A percentile compares a stretch with the other conserved stretches of the same genome.
Conservation (phyloP, 1,140 invertebrate species). For the Hyles euphorbiae region DNA sequence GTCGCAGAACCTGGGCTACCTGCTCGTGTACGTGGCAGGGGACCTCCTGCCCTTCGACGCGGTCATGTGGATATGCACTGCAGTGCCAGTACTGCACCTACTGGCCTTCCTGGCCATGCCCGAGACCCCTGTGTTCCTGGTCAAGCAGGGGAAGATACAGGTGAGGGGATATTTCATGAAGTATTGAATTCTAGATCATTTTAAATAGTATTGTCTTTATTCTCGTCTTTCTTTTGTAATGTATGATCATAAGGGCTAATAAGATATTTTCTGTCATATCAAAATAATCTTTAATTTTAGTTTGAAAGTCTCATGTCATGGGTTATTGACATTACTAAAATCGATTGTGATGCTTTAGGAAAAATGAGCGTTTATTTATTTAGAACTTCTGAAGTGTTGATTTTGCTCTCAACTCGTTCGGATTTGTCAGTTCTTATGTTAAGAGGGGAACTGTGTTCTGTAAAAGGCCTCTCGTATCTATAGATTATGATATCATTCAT, state of each 20-base stretch:
- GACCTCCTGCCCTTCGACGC: constrained; percentile 62
- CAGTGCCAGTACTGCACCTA: constrained; percentile 61
- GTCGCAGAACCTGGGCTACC: constrained; percentile 71
- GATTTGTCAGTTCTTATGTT: no score
- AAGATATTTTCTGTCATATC: background rate
- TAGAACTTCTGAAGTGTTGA: no score
- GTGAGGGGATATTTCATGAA: constrained; percentile 25
- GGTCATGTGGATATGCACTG: constrained; percentile 68
- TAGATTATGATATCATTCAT: no score
- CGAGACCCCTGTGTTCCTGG: constrained; percentile 73
- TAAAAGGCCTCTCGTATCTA: no score
- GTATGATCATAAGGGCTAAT: background rate
- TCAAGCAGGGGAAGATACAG: constrained; percentile 69
- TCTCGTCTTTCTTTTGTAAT: background rate
- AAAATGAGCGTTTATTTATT: no score
- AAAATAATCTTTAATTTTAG: no score
- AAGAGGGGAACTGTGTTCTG: no score
- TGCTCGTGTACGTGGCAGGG: constrained; percentile 71
- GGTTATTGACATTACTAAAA: no score
- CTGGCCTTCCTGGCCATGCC: constrained; percentile 71
- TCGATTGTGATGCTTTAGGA: no score
- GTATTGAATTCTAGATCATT: background rate
- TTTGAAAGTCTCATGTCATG: no score
- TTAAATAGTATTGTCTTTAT: background rate
- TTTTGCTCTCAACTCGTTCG: no score